Base-by-base conservation (phyloP, 35 echinoderm and acorn worm species). In the Stichopus chloronotus region DNA sequence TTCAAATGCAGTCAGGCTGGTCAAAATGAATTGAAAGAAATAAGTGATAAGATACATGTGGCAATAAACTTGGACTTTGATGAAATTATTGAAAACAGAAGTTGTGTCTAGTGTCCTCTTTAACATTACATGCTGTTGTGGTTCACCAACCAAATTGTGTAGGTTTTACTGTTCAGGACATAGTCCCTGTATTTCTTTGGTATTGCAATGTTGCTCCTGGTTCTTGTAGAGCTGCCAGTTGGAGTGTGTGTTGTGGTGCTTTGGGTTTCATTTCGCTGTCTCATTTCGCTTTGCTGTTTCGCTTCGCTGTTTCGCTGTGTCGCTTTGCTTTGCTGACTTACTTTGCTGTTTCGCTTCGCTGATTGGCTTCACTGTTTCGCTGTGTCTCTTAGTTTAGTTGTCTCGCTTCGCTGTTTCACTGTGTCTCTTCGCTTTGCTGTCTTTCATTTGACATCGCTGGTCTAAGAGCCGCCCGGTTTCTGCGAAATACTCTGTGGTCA, bases 361-460 rank as follows among this genome's bases (percentile, higher is more conserved):
- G 81, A 10, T 55, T 84, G 8, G 81, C 9, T 53, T n/a, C n/a
- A n/a, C n/a, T n/a, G n/a, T n/a, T n/a, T n/a, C n/a, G n/a, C n/a
- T n/a, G n/a, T n/a, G n/a, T n/a, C n/a, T n/a, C n/a, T n/a, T n/a
- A n/a, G n/a, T n/a, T n/a, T n/a, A n/a, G n/a, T n/a, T n/a, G n/a
- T n/a, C n/a, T n/a, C n/a, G n/a, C n/a, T n/a, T 84, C 81, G 55
- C 81, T 84, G 59, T 14, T 61, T 61, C 59, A 7, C 14, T 61
- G 8, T 61, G 59, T 14, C 14, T 7, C 8, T 61, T 14, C 14
- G 59, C 59, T 61, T 61, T 14, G 59, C 59, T 79, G n/a, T 21
- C n/a, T n/a, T 79, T 21, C 77, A 79, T 79, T 79, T 79, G 77
- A 79, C 77, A 52, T 79, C n/a, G 77, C 77, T 79, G 77, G n/a